Evolutionary conservation across 2,888 invertebrate species (phyloP).

Genomic region (Lamellibrachia columna): DNA sequence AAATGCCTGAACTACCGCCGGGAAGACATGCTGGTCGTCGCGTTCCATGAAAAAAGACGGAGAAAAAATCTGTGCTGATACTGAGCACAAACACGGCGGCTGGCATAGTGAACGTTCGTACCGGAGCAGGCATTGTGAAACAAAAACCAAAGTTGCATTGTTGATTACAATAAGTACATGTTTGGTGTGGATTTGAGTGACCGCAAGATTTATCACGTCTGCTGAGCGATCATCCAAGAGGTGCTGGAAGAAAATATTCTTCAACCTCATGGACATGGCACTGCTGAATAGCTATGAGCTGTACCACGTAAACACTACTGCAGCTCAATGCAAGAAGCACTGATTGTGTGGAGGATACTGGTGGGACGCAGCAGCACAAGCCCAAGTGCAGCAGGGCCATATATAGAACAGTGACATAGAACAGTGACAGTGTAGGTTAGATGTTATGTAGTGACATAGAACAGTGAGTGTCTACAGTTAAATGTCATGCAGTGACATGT

Average conservation of each 20-base stretch:
- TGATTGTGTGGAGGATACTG: not conserved
- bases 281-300: not conserved
- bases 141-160: not conserved
- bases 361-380: not conserved
- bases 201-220: not conserved
- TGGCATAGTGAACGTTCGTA: not conserved
- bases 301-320: not conserved
- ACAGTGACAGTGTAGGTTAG: too few species aligned
- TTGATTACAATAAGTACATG: not conserved
- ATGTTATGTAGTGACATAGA: too few species aligned
- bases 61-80: not conserved
- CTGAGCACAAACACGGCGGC: not conserved
- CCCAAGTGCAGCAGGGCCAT: too few species aligned
- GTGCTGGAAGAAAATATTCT: not conserved
- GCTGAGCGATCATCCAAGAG: not conserved
- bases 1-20: too few species aligned
- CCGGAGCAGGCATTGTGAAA: not conserved
- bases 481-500: too few species aligned
- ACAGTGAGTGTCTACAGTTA: too few species aligned
- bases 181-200: not conserved
- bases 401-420: too few species aligned
- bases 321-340: not conserved
- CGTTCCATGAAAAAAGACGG: not conserved
- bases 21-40: too few species aligned
- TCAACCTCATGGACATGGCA: not conserved